Conservation (phyloP, 2,797 vertebrate species). For the Cyprinella venusta region DNA sequence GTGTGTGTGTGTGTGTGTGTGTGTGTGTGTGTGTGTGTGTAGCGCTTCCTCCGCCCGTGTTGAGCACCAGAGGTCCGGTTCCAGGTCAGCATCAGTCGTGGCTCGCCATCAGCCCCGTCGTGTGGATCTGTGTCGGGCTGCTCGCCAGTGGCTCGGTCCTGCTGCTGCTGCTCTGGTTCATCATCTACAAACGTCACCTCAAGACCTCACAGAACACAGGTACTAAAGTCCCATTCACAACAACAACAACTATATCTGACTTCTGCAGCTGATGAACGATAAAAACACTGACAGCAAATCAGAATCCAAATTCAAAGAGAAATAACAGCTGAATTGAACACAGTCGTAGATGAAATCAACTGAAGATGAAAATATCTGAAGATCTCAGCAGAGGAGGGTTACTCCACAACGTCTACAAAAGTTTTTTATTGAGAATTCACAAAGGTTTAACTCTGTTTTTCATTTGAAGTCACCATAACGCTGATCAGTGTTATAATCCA, state of each 20-base stretch:
- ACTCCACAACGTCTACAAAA: too few relatives aligned
- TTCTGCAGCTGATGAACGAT: conserved; percentile 44
- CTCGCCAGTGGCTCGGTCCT: conserved; percentile 64
- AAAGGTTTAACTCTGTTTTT: too few relatives aligned
- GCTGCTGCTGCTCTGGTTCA: conserved; percentile 69
- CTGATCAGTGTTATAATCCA: too few relatives aligned
- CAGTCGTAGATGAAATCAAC: too few relatives aligned
- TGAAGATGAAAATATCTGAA: too few relatives aligned
- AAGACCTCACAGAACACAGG: conserved; percentile 58
- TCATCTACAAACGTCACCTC: conserved; percentile 68
- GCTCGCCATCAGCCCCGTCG: conserved; percentile 46
- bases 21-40: neutral
- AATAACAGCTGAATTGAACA: neutral
- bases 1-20: neutral
- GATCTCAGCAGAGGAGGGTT: too few relatives aligned
- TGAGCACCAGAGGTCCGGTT: conserved; percentile 9
- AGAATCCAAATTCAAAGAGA: neutral
- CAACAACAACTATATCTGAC: neutral
- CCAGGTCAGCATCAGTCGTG: neutral
- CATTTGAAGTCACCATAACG: too few relatives aligned
- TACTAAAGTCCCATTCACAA: conserved; percentile 42
- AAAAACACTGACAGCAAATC: neutral
- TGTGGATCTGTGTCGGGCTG: conserved; percentile 70
- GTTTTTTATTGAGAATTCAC: too few relatives aligned
- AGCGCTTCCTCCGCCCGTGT: neutral